Base-by-base conservation (phyloP, 2,888 invertebrate genomes). In the Lithophane ornitopus region DNA sequence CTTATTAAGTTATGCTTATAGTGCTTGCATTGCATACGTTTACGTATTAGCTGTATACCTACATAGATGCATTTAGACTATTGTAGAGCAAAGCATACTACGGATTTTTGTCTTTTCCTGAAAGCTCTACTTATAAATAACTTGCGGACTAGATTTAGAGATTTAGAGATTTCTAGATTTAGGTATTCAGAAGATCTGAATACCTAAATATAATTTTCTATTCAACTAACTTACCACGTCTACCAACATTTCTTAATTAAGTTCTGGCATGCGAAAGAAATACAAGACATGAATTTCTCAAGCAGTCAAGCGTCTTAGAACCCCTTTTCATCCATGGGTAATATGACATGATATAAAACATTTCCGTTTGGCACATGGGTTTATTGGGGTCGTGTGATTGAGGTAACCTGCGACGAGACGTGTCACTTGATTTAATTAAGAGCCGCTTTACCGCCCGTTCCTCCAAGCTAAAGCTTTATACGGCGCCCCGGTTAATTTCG, bases 391-490 rank as follows among this genome's bases (percentile, higher is more conserved):
- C 94, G 94, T 94, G 95, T 96, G 96, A 96, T 96, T 96, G 95
- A 96, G 94, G 95, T 94, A 94, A 93, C 94, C 92, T 93, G 90
- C 93, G 93, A 92, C 93, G 94, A 95, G 95, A 95, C 96, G 92
- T 93, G 95, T 96, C 96, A 95, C 96, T 96, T 96, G 96, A 96
- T 96, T 96, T 96, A 96, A 96, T 96, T 96, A 96, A 96, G 95
- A 94, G 92, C 93, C 94, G 96, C 94, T 96, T 95, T 96, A 95
- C 94, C 95, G 94, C 95, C 93, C 94, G 93, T 94, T 93, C 91
- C 94, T 93, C 90, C 93, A 92, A 92, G 93, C 94, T 94, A 93
- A 94, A 93, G 93, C 93, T 93, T 92, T 91, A 92, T 92, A 93
- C 90, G 91, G 88, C 89, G 90, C 92, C 92, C 91, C 84, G 91